Percentiles rank a stretch among this genome's conserved stretches.
These are phyloP conservation scores for Rhinogobio ventralis DNA, from an alignment of 2,797 vertebrate genomes.

Conservation along the genomic window DNA sequence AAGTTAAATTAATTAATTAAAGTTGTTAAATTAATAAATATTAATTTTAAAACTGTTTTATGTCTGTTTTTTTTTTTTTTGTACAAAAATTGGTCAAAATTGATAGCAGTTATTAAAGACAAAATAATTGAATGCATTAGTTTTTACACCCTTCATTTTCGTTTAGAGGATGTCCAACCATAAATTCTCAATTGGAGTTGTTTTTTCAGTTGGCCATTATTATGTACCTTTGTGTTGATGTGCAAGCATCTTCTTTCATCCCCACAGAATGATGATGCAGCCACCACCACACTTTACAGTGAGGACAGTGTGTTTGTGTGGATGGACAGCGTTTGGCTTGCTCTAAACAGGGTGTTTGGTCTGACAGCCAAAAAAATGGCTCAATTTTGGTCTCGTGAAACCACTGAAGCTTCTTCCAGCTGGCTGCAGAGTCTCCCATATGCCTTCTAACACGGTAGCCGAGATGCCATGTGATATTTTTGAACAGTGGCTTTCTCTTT, in stretches of 20 bases:
- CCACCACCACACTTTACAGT: not conserved
- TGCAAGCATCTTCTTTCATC: slow-evolving; percentile 6
- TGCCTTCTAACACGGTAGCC: not conserved
- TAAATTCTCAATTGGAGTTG: not conserved
- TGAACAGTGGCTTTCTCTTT: slow-evolving; percentile 22
- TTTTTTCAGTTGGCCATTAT: not conserved
- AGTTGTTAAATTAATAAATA: no score
- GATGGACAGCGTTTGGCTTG: not conserved
- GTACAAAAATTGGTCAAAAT: not conserved
- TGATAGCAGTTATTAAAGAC: not conserved
- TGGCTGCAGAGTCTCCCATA: slow-evolving; percentile 26
- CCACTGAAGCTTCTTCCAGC: slow-evolving; percentile 14
- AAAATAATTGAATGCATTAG: not conserved
- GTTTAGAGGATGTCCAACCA: not conserved
- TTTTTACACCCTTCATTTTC: not conserved
- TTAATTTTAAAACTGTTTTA: not conserved
- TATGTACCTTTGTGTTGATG: slow-evolving; percentile 17
- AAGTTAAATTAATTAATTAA: no score
- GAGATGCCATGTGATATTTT: slow-evolving; percentile 30
- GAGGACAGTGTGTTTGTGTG: not conserved
- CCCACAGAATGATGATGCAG: not conserved
- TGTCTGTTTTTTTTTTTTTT: not conserved
- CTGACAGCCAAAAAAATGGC: slow-evolving; percentile 20
- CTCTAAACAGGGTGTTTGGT: not conserved
- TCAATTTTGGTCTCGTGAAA: slow-evolving; percentile 16